Conservation (phyloP, 2,797 vertebrate species). For the Psittacula echo region DNA sequence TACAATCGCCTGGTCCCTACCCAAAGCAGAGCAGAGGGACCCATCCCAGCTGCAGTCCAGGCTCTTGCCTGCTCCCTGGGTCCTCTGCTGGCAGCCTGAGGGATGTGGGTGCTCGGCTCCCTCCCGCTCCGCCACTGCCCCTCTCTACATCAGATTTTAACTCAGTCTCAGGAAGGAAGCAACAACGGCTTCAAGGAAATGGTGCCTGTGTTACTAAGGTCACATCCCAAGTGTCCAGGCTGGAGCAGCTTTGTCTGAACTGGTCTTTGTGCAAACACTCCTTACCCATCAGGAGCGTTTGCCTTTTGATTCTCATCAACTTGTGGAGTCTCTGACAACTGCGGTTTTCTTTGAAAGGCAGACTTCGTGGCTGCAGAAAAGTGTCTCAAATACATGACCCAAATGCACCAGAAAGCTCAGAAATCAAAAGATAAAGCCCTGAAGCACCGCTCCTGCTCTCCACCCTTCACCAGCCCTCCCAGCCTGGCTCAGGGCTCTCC, state of each 20-base stretch:
- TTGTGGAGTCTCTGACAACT: neutral
- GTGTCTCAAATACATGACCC: neutral
- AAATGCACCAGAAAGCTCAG: neutral
- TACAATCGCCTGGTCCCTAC: slow-evolving; percentile 40
- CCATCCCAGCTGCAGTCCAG: neutral
- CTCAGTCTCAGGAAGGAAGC: neutral
- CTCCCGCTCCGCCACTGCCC: neutral
- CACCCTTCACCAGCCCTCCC: neutral
- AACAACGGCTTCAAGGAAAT: neutral
- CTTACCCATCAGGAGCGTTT: neutral
- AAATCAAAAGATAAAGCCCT: neutral
- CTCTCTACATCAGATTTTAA: neutral
- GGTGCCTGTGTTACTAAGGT: neutral
- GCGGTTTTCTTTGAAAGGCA: neutral
- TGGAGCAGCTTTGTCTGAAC: neutral
- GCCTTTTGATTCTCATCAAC: neutral
- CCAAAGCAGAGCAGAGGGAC: slow-evolving; percentile 22
- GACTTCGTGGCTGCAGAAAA: neutral
- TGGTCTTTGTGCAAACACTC: neutral
- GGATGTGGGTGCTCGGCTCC: rapidly evolving
- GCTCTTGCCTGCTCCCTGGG: neutral
- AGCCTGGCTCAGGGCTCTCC: neutral
- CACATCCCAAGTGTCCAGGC: neutral
- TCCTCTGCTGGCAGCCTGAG: neutral
- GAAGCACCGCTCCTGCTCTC: neutral